Conservation (phyloP, 2,797 vertebrate species). For the Acipenser ruthenus region DNA sequence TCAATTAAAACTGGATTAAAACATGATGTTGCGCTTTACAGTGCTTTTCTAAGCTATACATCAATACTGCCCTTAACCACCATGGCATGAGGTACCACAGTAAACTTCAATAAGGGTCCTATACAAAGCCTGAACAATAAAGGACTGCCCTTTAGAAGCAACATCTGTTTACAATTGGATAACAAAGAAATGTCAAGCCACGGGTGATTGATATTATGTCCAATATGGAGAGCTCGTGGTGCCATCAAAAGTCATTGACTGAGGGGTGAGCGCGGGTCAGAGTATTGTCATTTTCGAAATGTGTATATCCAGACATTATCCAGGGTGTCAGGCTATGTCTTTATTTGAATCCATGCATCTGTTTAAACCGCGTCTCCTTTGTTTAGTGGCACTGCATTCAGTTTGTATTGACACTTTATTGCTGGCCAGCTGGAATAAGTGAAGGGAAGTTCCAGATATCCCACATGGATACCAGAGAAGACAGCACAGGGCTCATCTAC, state of each 20-base stretch:
- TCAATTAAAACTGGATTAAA: background rate
- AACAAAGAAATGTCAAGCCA: constrained; percentile 41
- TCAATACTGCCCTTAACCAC: background rate
- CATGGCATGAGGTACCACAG: constrained; percentile 12
- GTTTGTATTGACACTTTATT: constrained; percentile 8
- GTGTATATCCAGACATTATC: constrained; percentile 11
- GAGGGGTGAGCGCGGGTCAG: constrained; percentile 19
- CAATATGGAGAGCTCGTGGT: constrained; percentile 32
- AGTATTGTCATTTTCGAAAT: constrained; percentile 28
- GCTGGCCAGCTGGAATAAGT: background rate
- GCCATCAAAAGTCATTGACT: constrained; percentile 18
- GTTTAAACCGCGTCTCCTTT: constrained; percentile 17
- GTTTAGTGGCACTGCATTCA: constrained; percentile 16
- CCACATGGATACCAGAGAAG: too few species aligned
- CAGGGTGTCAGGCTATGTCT: constrained; percentile 18
- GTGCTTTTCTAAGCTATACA: background rate
- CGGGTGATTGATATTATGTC: constrained; percentile 40
- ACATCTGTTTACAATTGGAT: constrained; percentile 47
- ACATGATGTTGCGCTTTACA: background rate
- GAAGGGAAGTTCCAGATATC: background rate
- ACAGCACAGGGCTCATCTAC: too few species aligned
- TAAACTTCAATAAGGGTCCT: constrained; percentile 32
- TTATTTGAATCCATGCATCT: constrained; percentile 13
- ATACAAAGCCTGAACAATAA: background rate
- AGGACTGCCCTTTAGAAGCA: constrained; percentile 27